Base-by-base conservation (phyloP, 1,140 invertebrate species). In the Bombyx mandarina region DNA sequence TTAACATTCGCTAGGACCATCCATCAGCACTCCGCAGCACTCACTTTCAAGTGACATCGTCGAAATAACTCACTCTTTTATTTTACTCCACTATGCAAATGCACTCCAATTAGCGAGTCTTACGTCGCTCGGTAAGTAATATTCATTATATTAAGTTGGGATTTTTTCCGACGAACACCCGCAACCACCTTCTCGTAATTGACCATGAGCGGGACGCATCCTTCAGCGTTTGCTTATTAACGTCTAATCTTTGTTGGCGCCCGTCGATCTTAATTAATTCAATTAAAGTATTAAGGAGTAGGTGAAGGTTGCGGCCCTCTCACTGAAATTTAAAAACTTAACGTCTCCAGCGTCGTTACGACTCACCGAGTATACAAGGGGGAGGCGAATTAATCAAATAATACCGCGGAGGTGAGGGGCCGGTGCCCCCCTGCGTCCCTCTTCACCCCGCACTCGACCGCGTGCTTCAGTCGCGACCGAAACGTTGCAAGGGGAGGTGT, bases 301-400 rank as follows among this genome's bases (percentile, higher is more conserved):
- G 82, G 80, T 85, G 76, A 83, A 84, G 81, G 83, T 80, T 84
- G 76, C 70, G 74, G 77, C 70, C 73, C 75, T 82, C 75, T 75
- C 71, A 76, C 70, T 79, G 71, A 77, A 83, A 83, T 82, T 85
- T 85, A 80, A 85, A 86, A 87, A 85, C 80, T 82, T 85, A 79
- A 78, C 78, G 81, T 81, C 81, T 66, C 52, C 74, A 72, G 79
- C 74, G 68, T 73, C 77, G 76, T 82, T 84, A 83, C 79, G 80
- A 82, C 77, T 85, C 75, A 72, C 69, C 77, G 82, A 81, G 80
- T 82, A 79, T 86, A 85, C 80, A 82, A 86, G 83, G 83, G 73
- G 83, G 81, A 86, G 82, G 80, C 81, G 76, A 86, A 86, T 86
- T 86, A 86, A 86, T 86, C 83, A 86, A 86, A 86, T 86, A 86